Conservation (phyloP, 2,888 invertebrate species). For the Cephus spinipes region DNA sequence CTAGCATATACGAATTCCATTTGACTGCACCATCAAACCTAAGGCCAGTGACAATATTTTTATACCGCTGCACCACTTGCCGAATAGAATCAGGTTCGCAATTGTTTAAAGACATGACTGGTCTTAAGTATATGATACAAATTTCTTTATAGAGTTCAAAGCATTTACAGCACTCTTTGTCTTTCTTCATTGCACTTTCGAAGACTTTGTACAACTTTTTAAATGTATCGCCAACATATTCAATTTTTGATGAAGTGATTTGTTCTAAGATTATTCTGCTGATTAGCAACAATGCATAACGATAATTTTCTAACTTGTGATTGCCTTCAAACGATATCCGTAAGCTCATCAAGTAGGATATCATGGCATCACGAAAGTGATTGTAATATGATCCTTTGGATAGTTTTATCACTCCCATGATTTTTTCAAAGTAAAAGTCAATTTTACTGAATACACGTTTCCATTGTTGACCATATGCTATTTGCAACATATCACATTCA, state of each 20-base stretch:
- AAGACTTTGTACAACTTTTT: conserved; percentile 25
- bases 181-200: conserved; percentile 19
- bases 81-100: neutral
- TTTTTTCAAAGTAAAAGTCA: conserved; percentile 8
- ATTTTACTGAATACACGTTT: neutral
- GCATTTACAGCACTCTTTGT: conserved; percentile 36
- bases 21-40: conserved; percentile 13
- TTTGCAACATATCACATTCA: conserved; percentile 6
- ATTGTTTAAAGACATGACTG: conserved; percentile 12
- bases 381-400: conserved; percentile 14
- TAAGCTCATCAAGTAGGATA: conserved; percentile 20
- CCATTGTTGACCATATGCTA: neutral
- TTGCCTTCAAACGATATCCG: conserved; percentile 22
- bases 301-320: conserved; percentile 30
- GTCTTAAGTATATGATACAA: conserved; percentile 32
- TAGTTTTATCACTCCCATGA: neutral
- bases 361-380: conserved; percentile 28
- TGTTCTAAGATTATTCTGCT: conserved; percentile 23
- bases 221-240: neutral
- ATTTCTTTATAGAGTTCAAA: conserved; percentile 33
- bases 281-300: conserved; percentile 27
- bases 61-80: neutral
- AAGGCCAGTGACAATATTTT: neutral
- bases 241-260: conserved; percentile 14
- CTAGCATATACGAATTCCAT: conserved; percentile 27